phyloP scores from a whole-genome alignment of 2,797 vertebrate genomes.

The Syndactyla subalaris region DNA sequence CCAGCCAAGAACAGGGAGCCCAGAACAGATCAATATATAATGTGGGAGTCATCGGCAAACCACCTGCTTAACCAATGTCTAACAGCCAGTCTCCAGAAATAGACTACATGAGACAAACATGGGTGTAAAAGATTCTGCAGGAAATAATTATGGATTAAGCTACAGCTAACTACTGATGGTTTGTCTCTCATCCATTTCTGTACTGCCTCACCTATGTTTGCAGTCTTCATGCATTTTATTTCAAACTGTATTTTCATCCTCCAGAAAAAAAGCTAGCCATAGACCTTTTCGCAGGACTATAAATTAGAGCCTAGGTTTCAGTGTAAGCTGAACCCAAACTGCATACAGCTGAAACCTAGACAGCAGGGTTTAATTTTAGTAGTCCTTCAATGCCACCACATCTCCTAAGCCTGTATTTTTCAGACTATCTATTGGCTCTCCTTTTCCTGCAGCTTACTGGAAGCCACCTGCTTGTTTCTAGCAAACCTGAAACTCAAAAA shows the following conservation, averaged over 20 bases:
- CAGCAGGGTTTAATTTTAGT: conserved; percentile 54
- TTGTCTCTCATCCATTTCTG: neutral
- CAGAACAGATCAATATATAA: conserved; percentile 45
- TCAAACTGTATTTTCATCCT: neutral
- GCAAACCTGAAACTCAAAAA: neutral
- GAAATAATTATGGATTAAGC: neutral
- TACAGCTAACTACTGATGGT: neutral
- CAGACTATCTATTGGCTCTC: neutral
- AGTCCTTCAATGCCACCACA: neutral
- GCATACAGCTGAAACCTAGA: conserved; percentile 24
- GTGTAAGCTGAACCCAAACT: conserved; percentile 39
- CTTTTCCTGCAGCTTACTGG: neutral
- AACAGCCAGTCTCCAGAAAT: conserved; percentile 34
- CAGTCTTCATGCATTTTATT: neutral
- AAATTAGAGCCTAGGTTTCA: conserved; percentile 17
- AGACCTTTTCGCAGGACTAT: neutral
- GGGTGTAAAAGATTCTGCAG: neutral
- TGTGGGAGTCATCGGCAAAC: neutral
- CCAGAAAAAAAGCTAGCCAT: neutral
- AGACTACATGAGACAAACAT: neutral
- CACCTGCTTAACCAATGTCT: conserved; percentile 47
- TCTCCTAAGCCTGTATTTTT: neutral
- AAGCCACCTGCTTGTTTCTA: conserved; percentile 11
- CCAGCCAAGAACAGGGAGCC: neutral
- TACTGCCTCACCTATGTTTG: neutral